Evolutionary conservation across 2,797 vertebrate genomes (phyloP), one percentile per base, ranked within the genome.

Genomic region (Argya squamiceps): DNA sequence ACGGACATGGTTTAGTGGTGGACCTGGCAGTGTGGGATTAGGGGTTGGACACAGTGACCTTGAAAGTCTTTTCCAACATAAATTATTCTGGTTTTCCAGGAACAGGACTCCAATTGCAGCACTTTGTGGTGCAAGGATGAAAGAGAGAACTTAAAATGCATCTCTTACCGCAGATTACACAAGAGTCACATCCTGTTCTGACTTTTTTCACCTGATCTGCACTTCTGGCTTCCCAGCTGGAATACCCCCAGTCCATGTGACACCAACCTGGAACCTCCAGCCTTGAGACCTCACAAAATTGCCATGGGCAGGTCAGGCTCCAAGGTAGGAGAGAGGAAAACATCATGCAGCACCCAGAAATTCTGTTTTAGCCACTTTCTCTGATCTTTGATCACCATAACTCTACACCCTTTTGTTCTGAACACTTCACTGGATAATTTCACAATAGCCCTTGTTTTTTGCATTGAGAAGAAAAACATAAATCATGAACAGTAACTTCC

Each of bases 211-310:
- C 18, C 8, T 9, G 16, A 68, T 12, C 26, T 21, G 10, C 6
- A 4, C 8, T 47, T 69, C 3, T 24, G 23, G 0, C 5, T 74
- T 37, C 12, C 26, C 49, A 77, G 22, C 20, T 37, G 52, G 76
- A 87, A 74, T 1, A 74, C 8, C 8, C 2, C 26, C 53, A 62
- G 30, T 15, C 39, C 14, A 0, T 4, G 4, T 5, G n/a, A 30
- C n/a, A 59, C 9, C n/a, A 58, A 0, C 20, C 20, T 52, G 49
- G 75, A 59, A 39, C 13, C 52, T 44, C 9, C 62, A 62, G 55
- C 60, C 53, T 9, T 16, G 43, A 62, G 32, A 30, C 4, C 9
- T 67, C 83, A 30, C 20, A 4, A 8, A 52, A n/a, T 2, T 27
- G 32, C 64, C 41, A n/a, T 3, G 5, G 22, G 23, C 26, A 63